Percentiles rank a stretch among this genome's conserved stretches.
phyloP scores from a whole-genome alignment of 1,140 invertebrate genomes.

The Steinernema khuongi region DNA sequence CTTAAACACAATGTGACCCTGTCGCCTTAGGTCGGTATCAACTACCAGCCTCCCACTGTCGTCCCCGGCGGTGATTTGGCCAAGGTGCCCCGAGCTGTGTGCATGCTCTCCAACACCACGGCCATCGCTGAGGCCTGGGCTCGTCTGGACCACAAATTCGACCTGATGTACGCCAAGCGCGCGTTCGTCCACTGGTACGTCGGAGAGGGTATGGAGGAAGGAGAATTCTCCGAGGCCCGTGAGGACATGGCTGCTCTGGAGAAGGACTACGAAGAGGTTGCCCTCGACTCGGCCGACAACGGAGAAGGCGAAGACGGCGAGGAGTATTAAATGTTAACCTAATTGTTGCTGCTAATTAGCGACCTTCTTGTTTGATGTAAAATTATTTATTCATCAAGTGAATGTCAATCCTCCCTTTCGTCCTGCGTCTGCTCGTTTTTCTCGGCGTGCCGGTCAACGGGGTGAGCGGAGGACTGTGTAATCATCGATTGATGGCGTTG shows the following conservation, averaged over 20 bases:
- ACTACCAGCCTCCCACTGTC: constrained; percentile 53
- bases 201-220: constrained; percentile 74
- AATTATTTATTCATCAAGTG: not conserved
- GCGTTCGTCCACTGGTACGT: constrained; percentile 73
- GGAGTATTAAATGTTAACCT: constrained; percentile 31
- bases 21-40: constrained; percentile 51
- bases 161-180: constrained; percentile 70
- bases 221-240: constrained; percentile 71
- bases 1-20: not conserved
- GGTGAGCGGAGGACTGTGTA: not conserved
- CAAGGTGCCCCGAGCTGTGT: constrained; percentile 60
- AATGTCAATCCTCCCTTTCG: not conserved
- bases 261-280: constrained; percentile 65
- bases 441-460: not conserved
- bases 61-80: constrained; percentile 58
- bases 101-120: constrained; percentile 78
- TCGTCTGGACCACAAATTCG: constrained; percentile 64
- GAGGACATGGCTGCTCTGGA: constrained; percentile 69
- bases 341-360: constrained; percentile 2
- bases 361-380: not conserved
- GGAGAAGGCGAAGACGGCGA: constrained; percentile 29
- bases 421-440: not conserved
- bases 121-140: constrained; percentile 69
- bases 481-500: constrained; percentile 6
- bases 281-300: constrained; percentile 37